Percentiles rank a stretch among this genome's conserved stretches.
Conservation (phyloP, 2,113 vertebrate species). For the Anarrhichthys ocellatus region DNA sequence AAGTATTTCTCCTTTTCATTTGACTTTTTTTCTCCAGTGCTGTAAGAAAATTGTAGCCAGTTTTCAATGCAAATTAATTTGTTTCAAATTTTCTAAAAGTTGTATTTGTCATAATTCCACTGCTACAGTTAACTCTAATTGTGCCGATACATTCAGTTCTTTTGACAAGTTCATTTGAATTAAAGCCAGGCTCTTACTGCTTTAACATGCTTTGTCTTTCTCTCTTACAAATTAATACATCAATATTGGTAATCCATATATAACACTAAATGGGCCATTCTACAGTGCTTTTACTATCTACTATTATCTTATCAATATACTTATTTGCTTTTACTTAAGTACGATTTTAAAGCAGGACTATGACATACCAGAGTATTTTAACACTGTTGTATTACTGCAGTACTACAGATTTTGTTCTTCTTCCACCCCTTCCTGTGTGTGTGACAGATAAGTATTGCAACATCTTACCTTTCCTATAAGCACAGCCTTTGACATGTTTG, state of each 20-base stretch:
- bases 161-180: neutral
- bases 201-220: neutral
- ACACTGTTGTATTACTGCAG: neutral
- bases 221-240: neutral
- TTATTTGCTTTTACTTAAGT: neutral
- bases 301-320: neutral
- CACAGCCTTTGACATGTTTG: conserved; percentile 39
- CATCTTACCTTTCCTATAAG: conserved; percentile 20
- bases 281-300: neutral
- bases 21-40: neutral
- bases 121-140: neutral
- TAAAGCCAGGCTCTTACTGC: neutral
- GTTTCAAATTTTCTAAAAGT: neutral
- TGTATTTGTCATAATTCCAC: neutral
- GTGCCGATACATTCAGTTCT: neutral
- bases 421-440: neutral
- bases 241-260: neutral
- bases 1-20: neutral
- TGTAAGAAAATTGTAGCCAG: neutral
- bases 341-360: neutral
- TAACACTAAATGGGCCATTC: neutral
- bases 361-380: neutral
- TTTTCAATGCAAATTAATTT: neutral
- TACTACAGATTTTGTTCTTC: neutral
- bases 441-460: conserved; percentile 4